Evolutionary conservation across 2,113 vertebrate genomes (phyloP), one percentile per base, ranked within the genome.

Genomic region (Cochlearius cochlearius): DNA sequence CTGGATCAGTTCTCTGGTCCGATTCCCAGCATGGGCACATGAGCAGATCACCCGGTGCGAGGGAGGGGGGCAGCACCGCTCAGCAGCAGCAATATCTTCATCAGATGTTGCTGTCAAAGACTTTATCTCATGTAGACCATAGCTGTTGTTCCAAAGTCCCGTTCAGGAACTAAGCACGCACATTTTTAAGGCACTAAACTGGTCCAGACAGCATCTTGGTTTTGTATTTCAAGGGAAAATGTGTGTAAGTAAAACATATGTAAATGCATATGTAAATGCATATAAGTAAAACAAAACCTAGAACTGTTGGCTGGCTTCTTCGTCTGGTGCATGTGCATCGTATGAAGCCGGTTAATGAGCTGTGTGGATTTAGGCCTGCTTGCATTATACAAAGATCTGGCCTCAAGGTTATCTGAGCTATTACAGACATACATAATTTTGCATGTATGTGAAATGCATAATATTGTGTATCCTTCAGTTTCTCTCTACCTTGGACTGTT

Each of bases 201-300:
- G 8, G 8, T 53, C 45, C 66, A 55, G 39, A 16, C 34, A 58
- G 41, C n/a, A 50, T 79, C 43, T 78, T 68, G 22, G 16, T 8
- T 64, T 83, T 6, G 1, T 52, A 73, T 76, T 86, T 83, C 38
- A 38, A 73, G 67, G 20, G 55, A 69, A 58, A 86, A 5, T 1
- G 0, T 52, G 4, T 56, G 5, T 45, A 11, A 92, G 9, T 55
- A 38, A 91, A 75, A 62, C 2, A 2, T 16, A 66, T 19, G 26
- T 43, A 43, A 43, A 5, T 1, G 0, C 2, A 2, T 16, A 66
- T 19, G 26, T 43, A 43, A 43, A 5, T 1, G 0, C 52, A 5
- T 43, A 43, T 45, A 11, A 92, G 9, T 55, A 38, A 91, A 75
- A 66, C n/a, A 92, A 73, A 81, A 71, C 41, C 22, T 74, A 8